A percentile compares a stretch with the other conserved stretches of the same genome.
These are phyloP conservation scores for Myrmophylax atrothorax DNA, from an alignment of 2,113 vertebrate genomes.

Conservation along the genomic window DNA sequence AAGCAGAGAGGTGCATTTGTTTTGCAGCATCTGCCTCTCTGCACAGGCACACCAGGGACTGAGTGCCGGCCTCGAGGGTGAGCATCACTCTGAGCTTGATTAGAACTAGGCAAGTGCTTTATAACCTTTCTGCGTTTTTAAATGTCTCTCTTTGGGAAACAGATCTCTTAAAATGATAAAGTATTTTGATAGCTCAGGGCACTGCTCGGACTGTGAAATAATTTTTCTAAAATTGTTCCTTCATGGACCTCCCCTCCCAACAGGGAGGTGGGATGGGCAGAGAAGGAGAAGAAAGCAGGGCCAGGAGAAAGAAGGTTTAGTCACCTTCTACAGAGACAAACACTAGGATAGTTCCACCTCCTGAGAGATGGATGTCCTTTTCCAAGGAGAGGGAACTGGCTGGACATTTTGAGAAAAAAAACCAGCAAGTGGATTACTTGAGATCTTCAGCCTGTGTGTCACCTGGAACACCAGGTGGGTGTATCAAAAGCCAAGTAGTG, in stretches of 20 bases:
- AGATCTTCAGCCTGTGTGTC: neutral
- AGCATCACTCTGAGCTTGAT: neutral
- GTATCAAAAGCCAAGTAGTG: neutral
- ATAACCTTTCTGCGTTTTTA: slow-evolving; percentile 26
- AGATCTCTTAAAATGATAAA: neutral
- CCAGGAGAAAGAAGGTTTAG: neutral
- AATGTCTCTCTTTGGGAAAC: slow-evolving; percentile 22
- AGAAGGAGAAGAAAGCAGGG: neutral
- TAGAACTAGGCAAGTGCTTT: slow-evolving; percentile 29
- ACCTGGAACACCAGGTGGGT: neutral
- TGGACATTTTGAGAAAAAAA: neutral
- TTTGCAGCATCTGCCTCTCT: neutral
- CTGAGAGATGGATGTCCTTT: neutral
- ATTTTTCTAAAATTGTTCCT: neutral
- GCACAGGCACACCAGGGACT: rapidly evolving
- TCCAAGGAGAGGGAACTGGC: neutral
- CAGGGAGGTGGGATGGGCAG: neutral
- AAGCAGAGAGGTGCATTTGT: neutral
- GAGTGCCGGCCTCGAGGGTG: rapidly evolving
- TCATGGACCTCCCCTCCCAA: neutral
- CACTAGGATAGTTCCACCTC: neutral
- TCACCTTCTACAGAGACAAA: neutral
- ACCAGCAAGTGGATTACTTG: neutral
- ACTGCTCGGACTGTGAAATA: neutral
- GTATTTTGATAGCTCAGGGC: neutral